Evolutionary conservation across 2,797 vertebrate species (phyloP).

Genomic region (Adrianichthys oophorus): DNA sequence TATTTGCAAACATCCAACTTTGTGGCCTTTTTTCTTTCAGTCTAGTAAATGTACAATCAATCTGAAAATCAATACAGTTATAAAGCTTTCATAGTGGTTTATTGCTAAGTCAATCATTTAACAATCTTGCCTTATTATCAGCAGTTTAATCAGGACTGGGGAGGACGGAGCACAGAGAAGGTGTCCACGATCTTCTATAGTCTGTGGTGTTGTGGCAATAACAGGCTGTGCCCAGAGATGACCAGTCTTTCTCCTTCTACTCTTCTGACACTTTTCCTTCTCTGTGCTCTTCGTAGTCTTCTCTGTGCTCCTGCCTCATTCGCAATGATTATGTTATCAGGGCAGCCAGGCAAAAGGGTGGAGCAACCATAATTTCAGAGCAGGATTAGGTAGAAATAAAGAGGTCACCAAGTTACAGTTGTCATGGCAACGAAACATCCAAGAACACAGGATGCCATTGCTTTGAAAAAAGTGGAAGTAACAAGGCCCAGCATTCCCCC

Average conservation of each 20-base stretch:
- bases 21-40: conserved; percentile 17
- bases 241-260: conserved; percentile 12
- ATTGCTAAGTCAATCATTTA: conserved; percentile 55
- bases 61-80: conserved; percentile 61
- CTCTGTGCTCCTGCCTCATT: conserved; percentile 87
- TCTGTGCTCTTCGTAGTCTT: conserved; percentile 23
- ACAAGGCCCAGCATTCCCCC: conserved; percentile 56
- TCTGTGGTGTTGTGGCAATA: conserved; percentile 21
- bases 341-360: conserved; percentile 99
- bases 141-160: conserved; percentile 24
- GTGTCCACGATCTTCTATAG: conserved; percentile 16
- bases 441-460: conserved; percentile 98
- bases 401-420: conserved; percentile 99
- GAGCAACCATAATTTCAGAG: conserved; percentile 99
- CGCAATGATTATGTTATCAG: conserved; percentile 99
- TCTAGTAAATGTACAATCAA: conserved; percentile 52
- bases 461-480: conserved; percentile 73
- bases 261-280: conserved; percentile 25
- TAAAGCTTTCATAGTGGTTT: conserved; percentile 41
- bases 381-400: conserved; percentile 99
- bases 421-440: conserved; percentile 98
- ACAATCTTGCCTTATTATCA: conserved; percentile 34
- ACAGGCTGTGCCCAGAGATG: conserved; percentile 28
- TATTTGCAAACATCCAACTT: conserved; percentile 42
- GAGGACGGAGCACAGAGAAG: conserved; percentile 4